Evolutionary conservation across 2,888 invertebrate species (phyloP).

Genomic region (Bombyx huttoni): DNA sequence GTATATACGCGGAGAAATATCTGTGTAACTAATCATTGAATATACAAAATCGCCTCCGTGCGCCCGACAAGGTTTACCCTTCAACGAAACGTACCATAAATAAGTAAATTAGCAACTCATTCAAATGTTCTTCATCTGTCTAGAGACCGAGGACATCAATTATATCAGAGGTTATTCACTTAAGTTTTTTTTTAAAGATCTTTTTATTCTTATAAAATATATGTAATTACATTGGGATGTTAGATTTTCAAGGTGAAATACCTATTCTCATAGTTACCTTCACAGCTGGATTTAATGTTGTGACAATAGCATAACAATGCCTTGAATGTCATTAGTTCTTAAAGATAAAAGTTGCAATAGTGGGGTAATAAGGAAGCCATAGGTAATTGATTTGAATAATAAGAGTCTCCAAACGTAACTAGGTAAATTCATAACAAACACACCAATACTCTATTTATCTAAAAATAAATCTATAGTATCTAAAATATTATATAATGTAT

Average conservation of each 20-base stretch:
- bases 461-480: too few species aligned
- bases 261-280: not conserved
- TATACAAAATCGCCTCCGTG: not conserved
- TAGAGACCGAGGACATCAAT: not conserved
- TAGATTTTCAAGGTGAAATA: not conserved
- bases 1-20: not conserved
- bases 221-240: not conserved
- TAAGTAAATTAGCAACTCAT: not conserved
- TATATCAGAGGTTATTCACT: not conserved
- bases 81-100: not conserved
- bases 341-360: too few species aligned
- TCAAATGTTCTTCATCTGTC: not conserved
- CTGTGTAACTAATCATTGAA: not conserved
- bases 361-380: too few species aligned
- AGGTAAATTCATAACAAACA: too few species aligned
- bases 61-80: not conserved
- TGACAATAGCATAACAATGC: too few species aligned
- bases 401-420: too few species aligned
- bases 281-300: too few species aligned
- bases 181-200: not conserved
- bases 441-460: too few species aligned
- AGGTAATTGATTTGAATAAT: too few species aligned
- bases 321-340: too few species aligned
- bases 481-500: too few species aligned
- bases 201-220: not conserved